Percentiles rank a stretch among this genome's conserved stretches.
Evolutionary conservation across 2,113 vertebrate genomes (phyloP).

Genomic region (Chinchilla lanigera): DNA sequence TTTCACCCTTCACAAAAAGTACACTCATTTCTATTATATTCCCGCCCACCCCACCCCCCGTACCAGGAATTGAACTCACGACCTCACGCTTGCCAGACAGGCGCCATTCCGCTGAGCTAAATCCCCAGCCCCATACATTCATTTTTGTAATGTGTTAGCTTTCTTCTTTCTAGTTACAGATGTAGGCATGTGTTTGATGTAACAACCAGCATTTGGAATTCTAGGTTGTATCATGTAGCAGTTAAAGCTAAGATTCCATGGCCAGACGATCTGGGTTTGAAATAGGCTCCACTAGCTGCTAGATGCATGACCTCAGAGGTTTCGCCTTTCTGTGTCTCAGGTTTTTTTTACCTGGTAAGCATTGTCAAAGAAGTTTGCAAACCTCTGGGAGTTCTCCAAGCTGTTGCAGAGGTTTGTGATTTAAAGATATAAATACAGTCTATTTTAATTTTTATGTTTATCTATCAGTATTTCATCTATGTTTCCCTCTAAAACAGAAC

Average conservation of each 20-base stretch:
- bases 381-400: neutral
- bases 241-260: neutral
- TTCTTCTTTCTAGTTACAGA: neutral
- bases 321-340: neutral
- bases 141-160: neutral
- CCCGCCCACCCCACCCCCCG: too few relatives aligned
- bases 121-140: too few relatives aligned
- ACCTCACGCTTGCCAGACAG: too few relatives aligned
- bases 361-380: neutral
- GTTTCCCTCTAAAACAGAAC: conserved; percentile 19
- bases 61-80: too few relatives aligned
- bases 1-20: neutral
- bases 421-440: neutral
- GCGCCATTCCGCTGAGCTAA: too few relatives aligned
- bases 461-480: neutral
- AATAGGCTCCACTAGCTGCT: neutral
- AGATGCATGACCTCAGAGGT: neutral
- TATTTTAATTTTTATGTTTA: neutral
- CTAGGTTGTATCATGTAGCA: neutral
- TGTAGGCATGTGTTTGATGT: neutral
- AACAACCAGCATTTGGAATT: neutral
- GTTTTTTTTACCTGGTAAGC: neutral
- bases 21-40: too few relatives aligned
- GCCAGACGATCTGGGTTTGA: neutral
- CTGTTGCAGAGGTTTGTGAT: neutral